Conservation (phyloP, 2,113 vertebrate genomes). For the Brachirus orientalis region DNA sequence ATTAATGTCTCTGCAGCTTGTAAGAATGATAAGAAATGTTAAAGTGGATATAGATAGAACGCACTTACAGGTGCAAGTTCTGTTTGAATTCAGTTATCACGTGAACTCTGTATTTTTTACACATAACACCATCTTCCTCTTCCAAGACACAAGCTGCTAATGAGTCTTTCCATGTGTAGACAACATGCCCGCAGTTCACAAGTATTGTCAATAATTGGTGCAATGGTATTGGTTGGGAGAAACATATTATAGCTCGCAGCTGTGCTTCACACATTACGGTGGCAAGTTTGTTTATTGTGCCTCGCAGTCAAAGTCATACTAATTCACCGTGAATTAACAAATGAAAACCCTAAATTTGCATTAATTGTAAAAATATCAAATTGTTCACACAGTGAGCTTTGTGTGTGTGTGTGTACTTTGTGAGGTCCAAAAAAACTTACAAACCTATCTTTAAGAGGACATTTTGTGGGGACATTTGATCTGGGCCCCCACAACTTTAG, state of each 20-base stretch:
- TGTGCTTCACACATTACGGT: constrained; percentile 22
- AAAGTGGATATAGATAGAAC: background rate
- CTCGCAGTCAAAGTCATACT: constrained; percentile 16
- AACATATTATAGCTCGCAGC: constrained; percentile 22
- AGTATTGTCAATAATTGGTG: constrained; percentile 43
- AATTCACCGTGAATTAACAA: background rate
- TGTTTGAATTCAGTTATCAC: constrained; percentile 20
- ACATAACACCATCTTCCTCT: constrained; percentile 43
- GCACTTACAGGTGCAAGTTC: constrained; percentile 30
- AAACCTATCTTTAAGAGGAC: no score
- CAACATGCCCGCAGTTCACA: constrained; percentile 53
- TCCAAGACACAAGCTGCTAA: constrained; percentile 48
- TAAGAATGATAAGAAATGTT: background rate
- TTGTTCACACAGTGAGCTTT: no score
- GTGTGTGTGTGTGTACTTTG: no score
- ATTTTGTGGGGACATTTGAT: no score
- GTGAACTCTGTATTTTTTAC: constrained; percentile 43
- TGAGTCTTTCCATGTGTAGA: constrained; percentile 47
- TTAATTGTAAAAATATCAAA: no score
- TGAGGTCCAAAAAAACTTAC: no score
- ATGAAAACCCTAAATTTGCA: no score
- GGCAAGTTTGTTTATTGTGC: constrained; percentile 31
- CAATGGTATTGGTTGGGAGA: constrained; percentile 61
- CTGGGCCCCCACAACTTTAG: no score
- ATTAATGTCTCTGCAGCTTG: background rate